phyloP scores from a whole-genome alignment of 2,888 invertebrate species.

The Liodrosophila aerea region DNA sequence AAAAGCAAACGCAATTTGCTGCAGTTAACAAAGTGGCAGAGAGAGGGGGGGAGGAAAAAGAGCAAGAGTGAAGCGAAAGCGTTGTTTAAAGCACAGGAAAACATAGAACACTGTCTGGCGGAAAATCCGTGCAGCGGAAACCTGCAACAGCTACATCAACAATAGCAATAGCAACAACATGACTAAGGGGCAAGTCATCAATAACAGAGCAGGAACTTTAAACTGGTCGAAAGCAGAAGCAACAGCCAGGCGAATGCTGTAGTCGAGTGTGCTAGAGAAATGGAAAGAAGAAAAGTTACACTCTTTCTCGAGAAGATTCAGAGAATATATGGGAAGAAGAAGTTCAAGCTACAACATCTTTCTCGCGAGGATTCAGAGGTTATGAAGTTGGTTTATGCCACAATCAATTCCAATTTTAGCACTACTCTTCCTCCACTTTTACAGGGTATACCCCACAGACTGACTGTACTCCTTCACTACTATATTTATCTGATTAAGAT shows the following conservation, averaged over 20 bases:
- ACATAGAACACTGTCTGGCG: slow-evolving; percentile 43
- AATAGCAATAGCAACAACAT: slow-evolving; percentile 12
- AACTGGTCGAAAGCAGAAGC: slow-evolving; percentile 38
- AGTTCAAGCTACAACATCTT: too few species aligned
- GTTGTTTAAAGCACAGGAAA: slow-evolving; percentile 49
- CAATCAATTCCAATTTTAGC: too few species aligned
- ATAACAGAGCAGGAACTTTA: slow-evolving; percentile 61
- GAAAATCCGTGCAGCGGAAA: slow-evolving; percentile 64
- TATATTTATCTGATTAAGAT: slow-evolving; percentile 71
- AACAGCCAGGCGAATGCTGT: slow-evolving; percentile 32
- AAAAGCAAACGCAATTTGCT: slow-evolving; percentile 51
- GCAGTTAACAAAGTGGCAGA: slow-evolving; percentile 17
- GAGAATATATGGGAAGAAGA: too few species aligned
- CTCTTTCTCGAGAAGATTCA: too few species aligned
- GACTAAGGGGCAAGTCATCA: slow-evolving; percentile 49
- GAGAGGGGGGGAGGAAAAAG: background rate
- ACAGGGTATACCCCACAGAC: too few species aligned
- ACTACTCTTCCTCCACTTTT: too few species aligned
- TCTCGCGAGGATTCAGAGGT: too few species aligned
- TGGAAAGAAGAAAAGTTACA: too few species aligned
- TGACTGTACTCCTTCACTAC: slow-evolving; percentile 9
- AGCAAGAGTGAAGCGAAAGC: slow-evolving; percentile 2
- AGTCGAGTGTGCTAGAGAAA: too few species aligned
- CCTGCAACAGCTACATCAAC: slow-evolving; percentile 23
- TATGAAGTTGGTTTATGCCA: too few species aligned